Conservation (phyloP, 2,797 vertebrate species). For the Urocyon cinereoargenteus region DNA sequence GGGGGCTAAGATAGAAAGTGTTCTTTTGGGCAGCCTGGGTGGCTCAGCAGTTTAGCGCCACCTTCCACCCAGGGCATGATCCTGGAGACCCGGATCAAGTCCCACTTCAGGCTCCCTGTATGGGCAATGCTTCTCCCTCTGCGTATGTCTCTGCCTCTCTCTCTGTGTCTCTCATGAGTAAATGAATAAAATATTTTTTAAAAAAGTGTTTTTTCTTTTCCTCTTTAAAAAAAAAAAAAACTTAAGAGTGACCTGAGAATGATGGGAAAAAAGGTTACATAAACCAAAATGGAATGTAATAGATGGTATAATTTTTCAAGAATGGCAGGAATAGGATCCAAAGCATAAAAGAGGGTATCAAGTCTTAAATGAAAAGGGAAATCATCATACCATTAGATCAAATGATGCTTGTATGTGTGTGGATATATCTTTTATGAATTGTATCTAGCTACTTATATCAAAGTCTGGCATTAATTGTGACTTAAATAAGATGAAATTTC, state of each 20-base stretch:
- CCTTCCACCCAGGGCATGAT: no score
- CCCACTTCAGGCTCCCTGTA: no score
- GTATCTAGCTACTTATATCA: not conserved
- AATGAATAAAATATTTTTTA: no score
- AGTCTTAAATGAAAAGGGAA: not conserved
- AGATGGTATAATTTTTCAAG: not conserved
- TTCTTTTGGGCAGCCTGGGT: no score
- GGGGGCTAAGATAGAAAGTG: not conserved
- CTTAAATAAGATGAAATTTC: not conserved
- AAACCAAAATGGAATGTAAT: not conserved
- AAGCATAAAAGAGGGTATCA: not conserved
- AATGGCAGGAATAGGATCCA: not conserved
- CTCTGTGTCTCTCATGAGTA: no score
- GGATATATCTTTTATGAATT: not conserved
- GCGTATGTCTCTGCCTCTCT: no score
- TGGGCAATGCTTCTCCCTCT: no score
- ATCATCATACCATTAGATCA: not conserved
- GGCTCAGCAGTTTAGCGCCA: no score
- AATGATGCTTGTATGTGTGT: not conserved
- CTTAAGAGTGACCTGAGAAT: not conserved
- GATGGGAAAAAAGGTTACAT: not conserved
- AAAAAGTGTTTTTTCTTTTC: not conserved
- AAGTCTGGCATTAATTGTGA: not conserved
- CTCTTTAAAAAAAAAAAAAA: not conserved
- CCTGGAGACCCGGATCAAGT: no score